These are phyloP conservation scores for Exaiptasia diaphana DNA, from an alignment of 64 coral and sea anemone genomes.

Conservation along the genomic window DNA sequence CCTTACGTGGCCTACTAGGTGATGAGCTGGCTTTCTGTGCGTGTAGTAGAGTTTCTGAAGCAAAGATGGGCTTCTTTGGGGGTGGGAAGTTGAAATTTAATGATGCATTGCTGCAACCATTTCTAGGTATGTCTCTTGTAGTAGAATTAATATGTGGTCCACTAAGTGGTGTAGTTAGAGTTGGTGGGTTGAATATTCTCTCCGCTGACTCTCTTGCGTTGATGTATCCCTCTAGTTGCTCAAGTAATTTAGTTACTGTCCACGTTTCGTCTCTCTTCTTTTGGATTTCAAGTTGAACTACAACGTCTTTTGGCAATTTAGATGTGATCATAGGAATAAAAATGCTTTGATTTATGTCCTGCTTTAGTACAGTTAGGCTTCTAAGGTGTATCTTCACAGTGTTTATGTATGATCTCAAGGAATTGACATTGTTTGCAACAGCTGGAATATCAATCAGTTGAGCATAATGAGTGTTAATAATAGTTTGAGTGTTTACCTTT, in stretches of 20 bases:
- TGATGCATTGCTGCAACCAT: not conserved
- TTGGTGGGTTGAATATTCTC: not conserved
- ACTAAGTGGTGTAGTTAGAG: not conserved
- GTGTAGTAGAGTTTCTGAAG: not conserved
- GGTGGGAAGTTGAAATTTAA: not conserved
- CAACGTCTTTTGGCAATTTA: conserved; percentile 31
- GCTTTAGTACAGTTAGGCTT: not conserved
- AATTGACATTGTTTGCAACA: not conserved
- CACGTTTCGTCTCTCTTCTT: conserved; percentile 4
- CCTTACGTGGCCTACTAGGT: not conserved
- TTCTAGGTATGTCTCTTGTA: too few species aligned
- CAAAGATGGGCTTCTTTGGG: not conserved
- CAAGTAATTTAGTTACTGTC: not conserved
- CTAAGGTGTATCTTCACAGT: conserved; percentile 4
- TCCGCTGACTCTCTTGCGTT: not conserved
- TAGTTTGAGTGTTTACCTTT: conserved; percentile 8
- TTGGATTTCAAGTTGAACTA: conserved; percentile 6
- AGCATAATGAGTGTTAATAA: conserved; percentile 20
- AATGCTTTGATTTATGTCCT: not conserved
- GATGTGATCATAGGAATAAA: not conserved
- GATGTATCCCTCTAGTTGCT: not conserved
- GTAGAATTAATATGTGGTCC: too few species aligned
- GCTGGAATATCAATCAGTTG: conserved; percentile 25
- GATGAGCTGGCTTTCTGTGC: not conserved
- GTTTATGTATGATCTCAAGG: not conserved